These are phyloP conservation scores for Heterotis niloticus DNA, from an alignment of 2,113 vertebrate genomes.

Conservation along the genomic window DNA sequence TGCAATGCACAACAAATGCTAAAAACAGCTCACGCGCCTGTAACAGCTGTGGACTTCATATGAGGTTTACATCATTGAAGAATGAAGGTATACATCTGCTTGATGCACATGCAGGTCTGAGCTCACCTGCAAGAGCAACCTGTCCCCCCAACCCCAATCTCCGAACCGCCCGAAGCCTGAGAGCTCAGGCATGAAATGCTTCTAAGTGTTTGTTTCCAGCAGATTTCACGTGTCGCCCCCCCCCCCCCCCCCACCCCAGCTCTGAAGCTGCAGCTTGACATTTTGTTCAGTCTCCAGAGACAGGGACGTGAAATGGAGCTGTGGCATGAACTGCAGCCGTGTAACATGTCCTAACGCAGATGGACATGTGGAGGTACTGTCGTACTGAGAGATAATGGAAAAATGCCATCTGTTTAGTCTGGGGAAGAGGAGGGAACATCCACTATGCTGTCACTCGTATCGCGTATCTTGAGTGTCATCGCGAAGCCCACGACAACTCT, in stretches of 20 bases:
- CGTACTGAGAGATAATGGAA: slow-evolving; percentile 94
- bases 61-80: too few relatives aligned
- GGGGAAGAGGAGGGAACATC: slow-evolving; percentile 86
- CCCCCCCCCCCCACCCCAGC: slow-evolving; percentile 52
- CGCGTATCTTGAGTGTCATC: slow-evolving; percentile 99
- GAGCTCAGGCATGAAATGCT: slow-evolving; percentile 88
- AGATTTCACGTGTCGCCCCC: slow-evolving; percentile 76
- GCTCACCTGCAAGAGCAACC: background rate
- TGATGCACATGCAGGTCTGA: too few relatives aligned
- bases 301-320: slow-evolving; percentile 92
- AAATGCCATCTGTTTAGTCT: slow-evolving; percentile 96
- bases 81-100: too few relatives aligned
- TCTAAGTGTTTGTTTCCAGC: slow-evolving; percentile 96
- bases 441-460: slow-evolving; percentile 91
- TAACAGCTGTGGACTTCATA: too few relatives aligned
- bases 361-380: slow-evolving; percentile 89
- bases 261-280: slow-evolving; percentile 90
- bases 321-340: slow-evolving; percentile 99
- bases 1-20: too few relatives aligned
- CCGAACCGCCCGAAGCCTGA: slow-evolving; percentile 69
- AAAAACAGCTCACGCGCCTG: too few relatives aligned
- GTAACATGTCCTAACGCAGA: slow-evolving; percentile 99
- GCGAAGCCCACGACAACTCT: slow-evolving; percentile 83
- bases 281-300: slow-evolving; percentile 94
- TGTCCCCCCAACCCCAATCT: slow-evolving; percentile 37